A percentile compares a stretch with the other conserved stretches of the same genome.
These are phyloP conservation scores for Akabosia matsudoensis DNA, from an alignment of 1,140 invertebrate genomes.

Conservation along the genomic window DNA sequence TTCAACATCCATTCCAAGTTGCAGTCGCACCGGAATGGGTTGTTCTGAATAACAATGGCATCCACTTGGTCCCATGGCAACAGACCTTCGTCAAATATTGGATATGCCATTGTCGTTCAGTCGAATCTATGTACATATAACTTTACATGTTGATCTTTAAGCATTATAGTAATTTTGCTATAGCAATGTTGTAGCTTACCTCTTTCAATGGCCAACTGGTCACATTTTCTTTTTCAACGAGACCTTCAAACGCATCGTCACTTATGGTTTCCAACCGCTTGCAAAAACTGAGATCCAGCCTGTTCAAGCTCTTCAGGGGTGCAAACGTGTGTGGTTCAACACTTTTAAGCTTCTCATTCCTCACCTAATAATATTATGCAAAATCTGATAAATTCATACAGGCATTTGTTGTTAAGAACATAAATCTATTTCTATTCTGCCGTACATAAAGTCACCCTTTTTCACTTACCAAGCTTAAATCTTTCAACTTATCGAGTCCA, in stretches of 20 bases:
- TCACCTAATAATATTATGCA: too few relatives aligned
- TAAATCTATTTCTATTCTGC: too few relatives aligned
- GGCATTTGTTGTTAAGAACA: too few relatives aligned
- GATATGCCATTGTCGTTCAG: conserved; percentile 44
- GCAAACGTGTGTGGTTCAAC: conserved; percentile 40
- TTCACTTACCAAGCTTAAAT: conserved; percentile 33
- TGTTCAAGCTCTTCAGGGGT: conserved; percentile 30
- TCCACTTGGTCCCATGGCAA: conserved; percentile 35
- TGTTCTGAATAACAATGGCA: conserved; percentile 41
- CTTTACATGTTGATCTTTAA: background rate
- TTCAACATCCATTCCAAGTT: conserved; percentile 38
- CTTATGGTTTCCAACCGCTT: conserved; percentile 30
- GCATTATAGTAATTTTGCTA: background rate
- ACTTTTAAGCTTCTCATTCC: conserved; percentile 31
- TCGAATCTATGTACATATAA: conserved; percentile 29
- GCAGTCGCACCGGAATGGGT: conserved; percentile 46
- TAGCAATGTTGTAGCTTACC: conserved; percentile 11
- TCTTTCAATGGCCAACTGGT: conserved; percentile 36
- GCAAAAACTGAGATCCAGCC: conserved; percentile 28
- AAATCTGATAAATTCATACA: too few relatives aligned
- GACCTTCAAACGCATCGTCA: conserved; percentile 39
- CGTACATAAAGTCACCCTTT: too few relatives aligned
- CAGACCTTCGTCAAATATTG: conserved; percentile 34
- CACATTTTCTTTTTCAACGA: conserved; percentile 16
- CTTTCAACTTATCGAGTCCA: conserved; percentile 27